Evolutionary conservation across 1,140 invertebrate genomes (phyloP).

Genomic region (Bombus waltoni): DNA sequence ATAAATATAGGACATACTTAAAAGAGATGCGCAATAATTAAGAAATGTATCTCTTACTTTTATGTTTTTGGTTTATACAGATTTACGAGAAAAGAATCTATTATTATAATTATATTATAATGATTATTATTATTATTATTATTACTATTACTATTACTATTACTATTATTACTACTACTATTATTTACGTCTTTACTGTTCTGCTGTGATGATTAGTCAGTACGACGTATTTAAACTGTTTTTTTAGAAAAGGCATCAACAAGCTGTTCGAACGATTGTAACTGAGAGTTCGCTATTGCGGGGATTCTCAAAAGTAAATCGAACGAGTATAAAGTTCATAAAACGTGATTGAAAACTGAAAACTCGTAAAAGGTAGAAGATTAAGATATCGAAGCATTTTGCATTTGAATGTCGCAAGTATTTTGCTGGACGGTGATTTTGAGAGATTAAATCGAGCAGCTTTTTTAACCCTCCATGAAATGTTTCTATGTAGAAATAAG

Average conservation of each 20-base stretch:
- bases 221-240: conserved; percentile 34
- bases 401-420: conserved; percentile 6
- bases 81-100: conserved; percentile 22
- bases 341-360: neutral
- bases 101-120: conserved; percentile 2
- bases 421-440: neutral
- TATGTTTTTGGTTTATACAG: conserved; percentile 30
- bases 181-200: conserved; percentile 35
- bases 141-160: neutral
- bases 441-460: neutral
- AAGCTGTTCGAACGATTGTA: conserved; percentile 17
- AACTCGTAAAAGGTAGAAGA: neutral
- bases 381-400: conserved; percentile 44
- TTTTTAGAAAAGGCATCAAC: conserved; percentile 7
- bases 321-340: neutral
- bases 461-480: conserved; percentile 19
- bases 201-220: conserved; percentile 47
- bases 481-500: conserved; percentile 25
- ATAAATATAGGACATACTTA: conserved; percentile 35
- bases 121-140: neutral
- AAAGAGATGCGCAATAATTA: conserved; percentile 63
- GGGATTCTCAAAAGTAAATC: conserved; percentile 35
- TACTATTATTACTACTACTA: conserved; percentile 18
- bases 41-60: conserved; percentile 40
- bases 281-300: conserved; percentile 42